phyloP scores from a whole-genome alignment of 2,888 invertebrate genomes.

The Callyntrura sp. region DNA sequence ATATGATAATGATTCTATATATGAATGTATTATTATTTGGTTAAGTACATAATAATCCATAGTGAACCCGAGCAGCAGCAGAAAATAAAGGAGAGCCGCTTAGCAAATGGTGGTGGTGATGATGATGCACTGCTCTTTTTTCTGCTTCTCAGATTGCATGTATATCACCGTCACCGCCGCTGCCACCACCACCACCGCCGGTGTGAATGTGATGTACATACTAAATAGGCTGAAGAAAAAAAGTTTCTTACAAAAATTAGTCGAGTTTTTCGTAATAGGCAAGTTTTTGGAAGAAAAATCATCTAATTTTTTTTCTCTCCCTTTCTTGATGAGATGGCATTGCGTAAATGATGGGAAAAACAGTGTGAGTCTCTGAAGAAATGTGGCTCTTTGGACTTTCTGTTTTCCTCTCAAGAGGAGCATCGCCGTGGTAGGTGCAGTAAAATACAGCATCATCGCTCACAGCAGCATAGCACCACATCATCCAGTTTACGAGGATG shows the following conservation, averaged over 20 bases:
- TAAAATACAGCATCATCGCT: slow-evolving; percentile 59
- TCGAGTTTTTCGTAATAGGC: no score
- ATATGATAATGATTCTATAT: not conserved
- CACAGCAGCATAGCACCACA: slow-evolving; percentile 12
- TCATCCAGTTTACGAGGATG: slow-evolving; percentile 64
- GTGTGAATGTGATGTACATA: slow-evolving; percentile 50
- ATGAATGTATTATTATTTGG: not conserved
- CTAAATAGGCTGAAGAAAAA: slow-evolving; percentile 41
- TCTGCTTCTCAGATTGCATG: slow-evolving; percentile 17
- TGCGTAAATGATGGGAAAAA: slow-evolving; percentile 73
- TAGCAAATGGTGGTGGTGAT: no score
- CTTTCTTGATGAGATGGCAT: slow-evolving; percentile 45
- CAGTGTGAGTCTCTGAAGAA: slow-evolving; percentile 68
- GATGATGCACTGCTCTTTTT: not conserved
- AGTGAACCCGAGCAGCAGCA: slow-evolving; percentile 20
- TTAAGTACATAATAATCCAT: slow-evolving; percentile 51
- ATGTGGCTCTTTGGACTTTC: slow-evolving; percentile 3
- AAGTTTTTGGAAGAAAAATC: slow-evolving; percentile 42
- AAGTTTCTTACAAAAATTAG: not conserved
- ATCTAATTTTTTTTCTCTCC: slow-evolving; percentile 28
- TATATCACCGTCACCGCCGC: not conserved
- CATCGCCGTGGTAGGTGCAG: slow-evolving; percentile 65
- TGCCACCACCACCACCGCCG: no score
- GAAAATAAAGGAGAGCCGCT: not conserved
- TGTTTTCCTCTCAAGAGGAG: not conserved